Evolutionary conservation across 2,113 vertebrate species (phyloP), one percentile per base, ranked within the genome.

Genomic region (Motacilla alba): DNA sequence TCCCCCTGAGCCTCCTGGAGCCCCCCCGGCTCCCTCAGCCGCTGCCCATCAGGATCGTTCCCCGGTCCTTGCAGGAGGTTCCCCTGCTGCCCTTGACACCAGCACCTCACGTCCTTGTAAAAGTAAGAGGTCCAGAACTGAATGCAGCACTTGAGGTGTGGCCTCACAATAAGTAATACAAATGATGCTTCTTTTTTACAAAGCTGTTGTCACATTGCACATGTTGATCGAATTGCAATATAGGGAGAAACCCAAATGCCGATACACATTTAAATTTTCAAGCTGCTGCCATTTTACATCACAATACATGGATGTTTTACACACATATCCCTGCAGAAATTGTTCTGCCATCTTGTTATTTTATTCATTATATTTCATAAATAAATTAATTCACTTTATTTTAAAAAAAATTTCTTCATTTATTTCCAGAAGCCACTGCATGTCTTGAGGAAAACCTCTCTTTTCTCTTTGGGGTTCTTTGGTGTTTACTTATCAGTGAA

Each of bases 221-320:
- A 1, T 27, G 28, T 35, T 58, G 52, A 43, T 28, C 0, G 0
- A 43, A 6, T 83, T 60, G 39, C 24, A 9, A 16, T 56, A 9
- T n/a, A 37, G 46, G 37, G 37, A 77, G 30, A 70, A 75, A 58
- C 23, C 39, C 30, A 46, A 46, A 41, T 64, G 24, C 44, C 1
- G 5, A 41, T 46, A 20, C 4, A 30, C 18, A 43, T 74, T 52
- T 69, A 33, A 56, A 35, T 87, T 73, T 52, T 64, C 6, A 60
- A 78, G 27, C 12, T 90, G 43, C 24, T 90, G 23, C 50, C 18
- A 15, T 79, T 85, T 79, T 88, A 18, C 17, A 1, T 37, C 43
- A 17, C n/a, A 30, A 33, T 35, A 20, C 4, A 2, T 21, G 31
- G 37, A 35, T 24, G 8, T 37, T 82, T 82, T 78, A 35, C 26